Conservation (phyloP, 2,113 vertebrate genomes). For the Zeus faber region DNA sequence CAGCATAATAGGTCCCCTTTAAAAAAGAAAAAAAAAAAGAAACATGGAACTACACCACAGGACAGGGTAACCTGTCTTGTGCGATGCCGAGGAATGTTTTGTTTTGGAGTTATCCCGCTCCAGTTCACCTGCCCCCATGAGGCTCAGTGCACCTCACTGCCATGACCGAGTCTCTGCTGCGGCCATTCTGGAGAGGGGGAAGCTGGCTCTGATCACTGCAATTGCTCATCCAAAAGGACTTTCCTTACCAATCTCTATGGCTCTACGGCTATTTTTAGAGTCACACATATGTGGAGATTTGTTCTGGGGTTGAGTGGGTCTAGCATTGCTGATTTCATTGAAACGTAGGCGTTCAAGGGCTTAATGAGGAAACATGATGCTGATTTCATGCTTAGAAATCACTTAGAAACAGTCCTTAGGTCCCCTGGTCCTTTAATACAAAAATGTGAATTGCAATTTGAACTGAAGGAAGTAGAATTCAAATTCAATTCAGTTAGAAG, state of each 20-base stretch:
- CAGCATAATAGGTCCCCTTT: no score
- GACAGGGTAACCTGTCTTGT: no score
- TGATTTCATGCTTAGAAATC: no score
- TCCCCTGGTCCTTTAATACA: no score
- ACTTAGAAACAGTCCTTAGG: no score
- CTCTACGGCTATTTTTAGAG: slow-evolving; percentile 39
- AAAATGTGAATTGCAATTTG: no score
- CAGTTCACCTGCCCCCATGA: slow-evolving; percentile 62
- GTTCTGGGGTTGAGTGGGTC: slow-evolving; percentile 38
- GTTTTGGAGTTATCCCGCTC: slow-evolving; percentile 67
- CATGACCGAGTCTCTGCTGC: slow-evolving; percentile 39
- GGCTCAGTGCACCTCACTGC: slow-evolving; percentile 35
- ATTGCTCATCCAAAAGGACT: slow-evolving; percentile 43
- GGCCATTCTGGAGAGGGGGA: slow-evolving; percentile 49
- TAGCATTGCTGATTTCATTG: slow-evolving; percentile 42
- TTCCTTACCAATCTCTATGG: slow-evolving; percentile 16
- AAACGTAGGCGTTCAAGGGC: slow-evolving; percentile 32
- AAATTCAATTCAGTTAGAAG: no score
- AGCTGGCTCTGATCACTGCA: slow-evolving; percentile 49
- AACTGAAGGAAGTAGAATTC: no score
- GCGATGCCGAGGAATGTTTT: slow-evolving; percentile 58
- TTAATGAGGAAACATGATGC: no score
- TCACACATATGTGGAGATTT: slow-evolving; percentile 20
- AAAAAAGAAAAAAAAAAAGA: no score
- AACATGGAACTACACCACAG: no score